Conservation (phyloP, 2,888 invertebrate species). For the Athrips mouffetella region DNA sequence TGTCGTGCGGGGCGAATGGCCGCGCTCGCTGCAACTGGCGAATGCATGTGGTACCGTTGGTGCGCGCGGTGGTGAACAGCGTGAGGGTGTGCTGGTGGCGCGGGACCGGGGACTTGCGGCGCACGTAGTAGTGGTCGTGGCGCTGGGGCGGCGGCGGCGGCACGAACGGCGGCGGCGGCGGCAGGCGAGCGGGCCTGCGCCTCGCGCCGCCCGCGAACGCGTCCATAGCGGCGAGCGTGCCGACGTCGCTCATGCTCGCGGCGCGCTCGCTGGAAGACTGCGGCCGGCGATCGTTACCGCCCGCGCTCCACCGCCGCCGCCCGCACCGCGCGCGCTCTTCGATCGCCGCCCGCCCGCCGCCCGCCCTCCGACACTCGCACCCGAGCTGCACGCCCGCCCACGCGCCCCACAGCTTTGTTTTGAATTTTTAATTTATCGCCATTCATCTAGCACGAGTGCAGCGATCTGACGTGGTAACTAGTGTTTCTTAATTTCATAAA, state of each 20-base stretch:
- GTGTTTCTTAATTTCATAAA: conserved; percentile 38
- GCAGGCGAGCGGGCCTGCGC: conserved; percentile 68
- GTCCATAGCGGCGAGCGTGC: conserved; percentile 76
- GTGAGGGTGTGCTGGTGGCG: conserved; percentile 64
- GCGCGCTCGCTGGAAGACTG: conserved; percentile 75
- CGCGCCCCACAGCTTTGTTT: conserved; percentile 66
- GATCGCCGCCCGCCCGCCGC: conserved; percentile 73
- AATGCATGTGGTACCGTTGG: conserved; percentile 55
- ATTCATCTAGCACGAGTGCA: conserved; percentile 62
- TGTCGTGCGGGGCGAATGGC: conserved; percentile 26
- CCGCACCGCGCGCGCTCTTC: conserved; percentile 70
- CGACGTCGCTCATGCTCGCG: conserved; percentile 76
- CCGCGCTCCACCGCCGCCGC: conserved; percentile 32
- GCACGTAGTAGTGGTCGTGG: conserved; percentile 73
- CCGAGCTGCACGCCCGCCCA: conserved; percentile 62
- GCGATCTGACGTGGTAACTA: conserved; percentile 49
- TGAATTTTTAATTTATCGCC: conserved; percentile 75
- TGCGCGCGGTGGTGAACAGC: conserved; percentile 70
- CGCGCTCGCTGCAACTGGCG: conserved; percentile 27
- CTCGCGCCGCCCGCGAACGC: conserved; percentile 75
- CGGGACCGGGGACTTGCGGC: conserved; percentile 72
- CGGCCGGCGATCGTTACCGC: conserved; percentile 60
- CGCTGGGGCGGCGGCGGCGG: conserved; percentile 70
- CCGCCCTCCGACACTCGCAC: conserved; percentile 33
- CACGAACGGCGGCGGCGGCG: conserved; percentile 72